Evolutionary conservation across 2,888 invertebrate genomes (phyloP).

Genomic region (Slavum lentiscoides): DNA sequence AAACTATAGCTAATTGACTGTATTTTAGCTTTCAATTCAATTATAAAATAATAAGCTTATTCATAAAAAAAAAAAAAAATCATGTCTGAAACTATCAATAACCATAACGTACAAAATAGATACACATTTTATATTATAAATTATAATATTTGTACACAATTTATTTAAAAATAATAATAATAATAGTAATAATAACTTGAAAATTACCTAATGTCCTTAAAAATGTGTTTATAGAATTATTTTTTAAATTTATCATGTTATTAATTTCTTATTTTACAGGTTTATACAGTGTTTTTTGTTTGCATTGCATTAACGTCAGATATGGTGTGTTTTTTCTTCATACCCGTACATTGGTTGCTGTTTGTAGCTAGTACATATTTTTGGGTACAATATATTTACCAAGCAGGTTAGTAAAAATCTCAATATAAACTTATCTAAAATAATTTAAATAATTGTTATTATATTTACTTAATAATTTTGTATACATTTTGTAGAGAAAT

Average conservation of each 20-base stretch:
- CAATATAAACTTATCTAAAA: neutral
- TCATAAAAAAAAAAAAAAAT: neutral
- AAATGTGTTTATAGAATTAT: too few species aligned
- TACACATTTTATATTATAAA: neutral
- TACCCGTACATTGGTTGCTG: constrained; percentile 96
- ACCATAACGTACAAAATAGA: too few species aligned
- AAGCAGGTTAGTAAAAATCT: constrained; percentile 73
- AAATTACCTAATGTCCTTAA: too few species aligned
- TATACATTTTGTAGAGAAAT: constrained; percentile 71
- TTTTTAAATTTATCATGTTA: neutral
- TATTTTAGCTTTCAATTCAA: neutral
- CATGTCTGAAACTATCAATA: neutral
- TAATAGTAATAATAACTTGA: too few species aligned
- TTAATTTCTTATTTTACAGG: constrained; percentile 66
- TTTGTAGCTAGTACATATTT: constrained; percentile 98
- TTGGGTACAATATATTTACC: constrained; percentile 98
- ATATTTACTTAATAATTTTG: constrained; percentile 11
- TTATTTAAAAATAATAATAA: neutral
- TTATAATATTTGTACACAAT: neutral
- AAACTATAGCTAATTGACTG: neutral
- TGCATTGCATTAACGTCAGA: constrained; percentile 97
- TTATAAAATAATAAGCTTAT: neutral
- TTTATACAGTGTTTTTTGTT: constrained; percentile 97
- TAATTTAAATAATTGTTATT: constrained; percentile 1
- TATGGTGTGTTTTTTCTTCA: constrained; percentile 97